Evolutionary conservation across 2,888 invertebrate species (phyloP), one percentile per base, ranked within the genome.

Genomic region (Vannuccia rotundouncinata): DNA sequence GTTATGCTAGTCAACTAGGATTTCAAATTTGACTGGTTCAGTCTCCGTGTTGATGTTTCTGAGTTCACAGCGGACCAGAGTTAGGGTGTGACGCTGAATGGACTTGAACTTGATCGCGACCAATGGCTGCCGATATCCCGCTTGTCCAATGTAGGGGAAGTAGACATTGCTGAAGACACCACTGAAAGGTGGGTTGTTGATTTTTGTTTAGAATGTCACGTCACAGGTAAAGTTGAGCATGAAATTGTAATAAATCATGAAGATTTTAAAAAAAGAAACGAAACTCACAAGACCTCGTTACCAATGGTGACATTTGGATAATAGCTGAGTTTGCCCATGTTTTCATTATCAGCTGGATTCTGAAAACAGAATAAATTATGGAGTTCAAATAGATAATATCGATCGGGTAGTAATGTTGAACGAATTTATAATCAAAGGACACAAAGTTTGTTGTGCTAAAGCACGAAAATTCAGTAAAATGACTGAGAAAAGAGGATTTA

Each of bases 131-230:
- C 75, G 75, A 29, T 75, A 75, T 13, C 75, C 75, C 2, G 31
- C 2, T 27, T 75, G 75, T 10, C 75, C 75, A 13, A 31, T 13
- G 25, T 75, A 75, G 2, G 75, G 75, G 31, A 75, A 75, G 31
- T 75, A 75, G 2, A 75, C 30, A 27, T 75, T 75, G 75, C 75
- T 75, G 25, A 75, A 75, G 22, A 31, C 17, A 17, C 75, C 75
- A 22, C 75, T 75, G 75, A 2, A 73, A 22, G 10, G 45, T 45
- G 5, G 17, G 45, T 45, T 17, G 17, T 45, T 45, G 45, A 5
- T 45, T 45, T 45, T 45, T 13, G 45, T 45, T 45, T 45, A 45
- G 10, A 45, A 45, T 45, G 45, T 45, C 10, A 45, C 17, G 5
- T 13, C 5, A 45, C 5, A 45, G 45, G 45, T 17, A 45, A 45